phyloP scores from a whole-genome alignment of 2,888 invertebrate species.

The Theretra japonica region DNA sequence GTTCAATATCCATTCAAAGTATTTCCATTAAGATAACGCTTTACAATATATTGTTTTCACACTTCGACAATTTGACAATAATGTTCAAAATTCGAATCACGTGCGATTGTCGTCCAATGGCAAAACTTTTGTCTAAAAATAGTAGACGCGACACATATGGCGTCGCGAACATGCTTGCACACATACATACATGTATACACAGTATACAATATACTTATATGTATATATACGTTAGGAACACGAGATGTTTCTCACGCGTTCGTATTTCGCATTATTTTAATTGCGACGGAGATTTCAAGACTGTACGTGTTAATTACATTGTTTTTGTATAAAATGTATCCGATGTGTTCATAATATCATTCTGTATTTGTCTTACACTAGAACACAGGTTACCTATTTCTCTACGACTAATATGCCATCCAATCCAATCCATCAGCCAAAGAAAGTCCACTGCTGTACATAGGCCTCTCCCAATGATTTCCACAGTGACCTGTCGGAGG shows the following conservation, averaged over 20 bases:
- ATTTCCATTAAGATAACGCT: too few species aligned
- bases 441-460: too few species aligned
- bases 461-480: too few species aligned
- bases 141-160: slow-evolving; percentile 3
- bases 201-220: not conserved
- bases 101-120: slow-evolving; percentile 32
- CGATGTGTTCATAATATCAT: not conserved
- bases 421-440: too few species aligned
- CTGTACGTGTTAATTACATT: not conserved
- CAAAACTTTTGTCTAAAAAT: slow-evolving; percentile 30
- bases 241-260: slow-evolving; percentile 18
- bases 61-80: not conserved
- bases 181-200: not conserved
- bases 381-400: not conserved
- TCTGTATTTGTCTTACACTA: not conserved
- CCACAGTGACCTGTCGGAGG: too few species aligned
- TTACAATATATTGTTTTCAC: too few species aligned
- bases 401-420: too few species aligned
- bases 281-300: slow-evolving; percentile 8
- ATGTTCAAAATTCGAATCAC: slow-evolving; percentile 30
- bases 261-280: slow-evolving; percentile 13
- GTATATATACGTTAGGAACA: not conserved
- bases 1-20: too few species aligned
- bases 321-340: not conserved
- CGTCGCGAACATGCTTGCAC: not conserved